Evolutionary conservation across 2,888 invertebrate species (phyloP).

Genomic region (Cerastoderma edule): DNA sequence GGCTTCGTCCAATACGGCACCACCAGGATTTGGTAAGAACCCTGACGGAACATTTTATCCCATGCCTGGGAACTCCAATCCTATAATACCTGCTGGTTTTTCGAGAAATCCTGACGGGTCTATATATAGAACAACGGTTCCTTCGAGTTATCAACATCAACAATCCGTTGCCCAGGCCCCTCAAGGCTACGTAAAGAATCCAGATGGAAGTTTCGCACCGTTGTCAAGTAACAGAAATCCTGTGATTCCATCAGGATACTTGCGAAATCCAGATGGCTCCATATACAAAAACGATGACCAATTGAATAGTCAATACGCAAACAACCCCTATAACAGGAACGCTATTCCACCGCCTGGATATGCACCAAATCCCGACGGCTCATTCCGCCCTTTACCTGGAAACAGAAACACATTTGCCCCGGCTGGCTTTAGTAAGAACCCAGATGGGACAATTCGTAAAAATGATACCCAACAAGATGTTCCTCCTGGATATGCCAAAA

Average conservation of each 20-base stretch:
- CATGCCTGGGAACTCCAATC: constrained; percentile 18
- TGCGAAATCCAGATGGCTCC: constrained; percentile 18
- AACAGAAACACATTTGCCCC: constrained; percentile 16
- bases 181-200: constrained; percentile 11
- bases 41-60: constrained; percentile 26
- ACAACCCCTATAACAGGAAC: background rate
- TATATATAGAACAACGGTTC: background rate
- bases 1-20: background rate
- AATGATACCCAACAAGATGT: background rate
- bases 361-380: constrained; percentile 11
- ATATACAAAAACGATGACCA: background rate
- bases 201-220: constrained; percentile 8
- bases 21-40: constrained; percentile 29
- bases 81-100: constrained; percentile 9
- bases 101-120: constrained; percentile 22
- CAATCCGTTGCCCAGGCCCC: background rate
- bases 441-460: constrained; percentile 18
- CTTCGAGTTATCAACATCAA: background rate
- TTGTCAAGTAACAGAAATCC: constrained; percentile 16
- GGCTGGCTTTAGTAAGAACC: constrained; percentile 7
- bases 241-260: background rate
- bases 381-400: constrained; percentile 15
- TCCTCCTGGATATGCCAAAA: constrained; percentile 28
- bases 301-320: background rate
- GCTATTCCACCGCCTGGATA: constrained; percentile 17